A percentile compares a stretch with the other conserved stretches of the same genome.
These are phyloP conservation scores for Pemphigus obesinymphae DNA, from an alignment of 1,140 invertebrate species.

Conservation along the genomic window DNA sequence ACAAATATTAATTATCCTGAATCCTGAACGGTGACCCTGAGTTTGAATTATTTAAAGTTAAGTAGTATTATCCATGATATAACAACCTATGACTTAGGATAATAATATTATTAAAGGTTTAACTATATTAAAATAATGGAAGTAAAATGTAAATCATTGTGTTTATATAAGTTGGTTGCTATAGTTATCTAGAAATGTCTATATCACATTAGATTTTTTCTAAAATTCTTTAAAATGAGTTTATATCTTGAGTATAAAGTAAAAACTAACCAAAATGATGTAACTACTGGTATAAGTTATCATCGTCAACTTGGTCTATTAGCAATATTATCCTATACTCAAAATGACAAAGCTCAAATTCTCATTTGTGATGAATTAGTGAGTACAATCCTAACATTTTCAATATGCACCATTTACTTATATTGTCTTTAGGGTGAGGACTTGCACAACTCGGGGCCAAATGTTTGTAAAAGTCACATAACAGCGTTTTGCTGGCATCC, in stretches of 20 bases:
- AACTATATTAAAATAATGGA: no score
- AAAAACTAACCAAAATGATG: conserved; percentile 37
- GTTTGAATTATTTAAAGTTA: background rate
- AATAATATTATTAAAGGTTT: no score
- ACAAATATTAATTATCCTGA: background rate
- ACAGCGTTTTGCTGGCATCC: conserved; percentile 86
- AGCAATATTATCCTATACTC: conserved; percentile 77
- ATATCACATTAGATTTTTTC: background rate
- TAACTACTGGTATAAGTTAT: conserved; percentile 44
- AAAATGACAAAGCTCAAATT: conserved; percentile 80
- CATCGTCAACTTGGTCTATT: conserved; percentile 52
- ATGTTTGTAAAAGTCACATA: conserved; percentile 53
- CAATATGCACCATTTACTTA: background rate
- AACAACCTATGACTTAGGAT: background rate
- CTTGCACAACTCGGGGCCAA: background rate
- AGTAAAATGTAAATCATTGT: background rate
- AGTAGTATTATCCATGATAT: no score
- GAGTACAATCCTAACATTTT: conserved; percentile 44
- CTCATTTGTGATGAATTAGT: conserved; percentile 84
- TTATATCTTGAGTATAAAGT: conserved; percentile 48
- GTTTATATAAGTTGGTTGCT: background rate
- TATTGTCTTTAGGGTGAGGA: background rate
- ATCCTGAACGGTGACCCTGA: background rate
- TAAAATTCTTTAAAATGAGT: conserved; percentile 44
- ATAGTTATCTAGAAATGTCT: background rate